phyloP scores from a whole-genome alignment of 2,797 vertebrate species.

The Rhinichthys osculus region DNA sequence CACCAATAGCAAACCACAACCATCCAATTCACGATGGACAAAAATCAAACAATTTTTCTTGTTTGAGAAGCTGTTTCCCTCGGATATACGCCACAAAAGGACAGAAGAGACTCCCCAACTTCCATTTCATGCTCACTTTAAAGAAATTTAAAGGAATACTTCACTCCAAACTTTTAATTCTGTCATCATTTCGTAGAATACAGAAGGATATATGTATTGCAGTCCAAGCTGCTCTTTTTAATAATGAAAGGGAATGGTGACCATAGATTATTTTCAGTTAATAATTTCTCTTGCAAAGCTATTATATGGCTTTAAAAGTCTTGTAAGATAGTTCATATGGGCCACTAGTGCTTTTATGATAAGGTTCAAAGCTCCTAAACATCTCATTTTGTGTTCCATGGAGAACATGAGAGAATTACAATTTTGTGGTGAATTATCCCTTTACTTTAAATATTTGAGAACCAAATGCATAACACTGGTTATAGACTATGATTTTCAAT shows the following conservation, averaged over 20 bases:
- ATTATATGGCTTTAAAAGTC: background rate
- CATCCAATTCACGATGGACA: background rate
- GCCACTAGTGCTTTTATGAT: background rate
- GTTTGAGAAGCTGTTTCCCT: background rate
- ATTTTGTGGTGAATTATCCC: background rate
- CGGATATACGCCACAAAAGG: background rate
- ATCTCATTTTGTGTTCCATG: background rate
- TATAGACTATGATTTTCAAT: background rate
- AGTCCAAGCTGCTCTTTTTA: background rate
- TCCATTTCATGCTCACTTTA: background rate
- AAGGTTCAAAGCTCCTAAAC: background rate
- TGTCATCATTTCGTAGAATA: background rate
- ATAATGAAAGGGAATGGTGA: background rate
- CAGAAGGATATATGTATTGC: background rate
- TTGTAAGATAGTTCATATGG: background rate
- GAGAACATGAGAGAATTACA: background rate
- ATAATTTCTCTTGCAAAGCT: background rate
- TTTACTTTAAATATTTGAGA: constrained; percentile 6
- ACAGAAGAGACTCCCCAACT: background rate
- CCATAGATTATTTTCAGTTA: background rate
- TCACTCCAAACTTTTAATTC: background rate
- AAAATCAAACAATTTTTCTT: background rate
- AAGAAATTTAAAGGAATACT: background rate
- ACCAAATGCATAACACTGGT: background rate
- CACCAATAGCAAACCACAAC: background rate